These are phyloP conservation scores for Oreonectes daqikongensis DNA, from an alignment of 2,797 vertebrate genomes.

Conservation along the genomic window DNA sequence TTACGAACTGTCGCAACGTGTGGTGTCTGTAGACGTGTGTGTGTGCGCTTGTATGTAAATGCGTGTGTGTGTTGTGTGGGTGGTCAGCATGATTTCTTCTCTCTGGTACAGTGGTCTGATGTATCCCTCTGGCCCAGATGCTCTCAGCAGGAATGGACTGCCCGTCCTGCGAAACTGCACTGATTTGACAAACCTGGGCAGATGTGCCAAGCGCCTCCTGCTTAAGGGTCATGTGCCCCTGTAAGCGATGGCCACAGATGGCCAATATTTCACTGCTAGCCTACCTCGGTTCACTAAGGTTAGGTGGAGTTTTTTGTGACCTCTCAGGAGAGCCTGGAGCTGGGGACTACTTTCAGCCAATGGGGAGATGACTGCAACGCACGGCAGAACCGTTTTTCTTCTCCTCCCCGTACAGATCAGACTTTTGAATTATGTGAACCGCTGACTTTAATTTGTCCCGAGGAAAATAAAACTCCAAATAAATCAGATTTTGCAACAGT, in stretches of 20 bases:
- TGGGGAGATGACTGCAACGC: slow-evolving; percentile 8
- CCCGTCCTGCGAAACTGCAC: slow-evolving; percentile 66
- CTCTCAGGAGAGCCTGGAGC: slow-evolving; percentile 44
- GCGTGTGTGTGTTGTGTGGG: slow-evolving; percentile 20
- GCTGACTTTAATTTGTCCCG: slow-evolving; percentile 48
- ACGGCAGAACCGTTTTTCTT: not conserved
- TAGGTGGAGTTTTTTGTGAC: slow-evolving; percentile 54
- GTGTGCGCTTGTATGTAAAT: slow-evolving; percentile 17
- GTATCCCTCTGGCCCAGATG: slow-evolving; percentile 72
- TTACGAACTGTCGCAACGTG: slow-evolving; percentile 27
- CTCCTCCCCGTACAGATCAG: slow-evolving; percentile 63
- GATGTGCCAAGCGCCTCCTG: slow-evolving; percentile 69
- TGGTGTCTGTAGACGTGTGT: slow-evolving; percentile 5
- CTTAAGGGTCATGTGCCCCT: slow-evolving; percentile 65
- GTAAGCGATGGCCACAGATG: slow-evolving; percentile 69
- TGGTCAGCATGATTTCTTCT: slow-evolving; percentile 52
- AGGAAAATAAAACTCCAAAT: slow-evolving; percentile 45
- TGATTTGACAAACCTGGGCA: slow-evolving; percentile 69
- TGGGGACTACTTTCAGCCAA: slow-evolving; percentile 31
- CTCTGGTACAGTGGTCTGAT: slow-evolving; percentile 53
- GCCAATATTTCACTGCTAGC: slow-evolving; percentile 71
- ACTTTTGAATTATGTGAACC: slow-evolving; percentile 55
- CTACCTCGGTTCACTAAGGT: slow-evolving; percentile 52
- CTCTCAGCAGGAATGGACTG: slow-evolving; percentile 70
- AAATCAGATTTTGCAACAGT: slow-evolving; percentile 45